Conservation (phyloP, 2,797 vertebrate species). For the Ceryle rudis region DNA sequence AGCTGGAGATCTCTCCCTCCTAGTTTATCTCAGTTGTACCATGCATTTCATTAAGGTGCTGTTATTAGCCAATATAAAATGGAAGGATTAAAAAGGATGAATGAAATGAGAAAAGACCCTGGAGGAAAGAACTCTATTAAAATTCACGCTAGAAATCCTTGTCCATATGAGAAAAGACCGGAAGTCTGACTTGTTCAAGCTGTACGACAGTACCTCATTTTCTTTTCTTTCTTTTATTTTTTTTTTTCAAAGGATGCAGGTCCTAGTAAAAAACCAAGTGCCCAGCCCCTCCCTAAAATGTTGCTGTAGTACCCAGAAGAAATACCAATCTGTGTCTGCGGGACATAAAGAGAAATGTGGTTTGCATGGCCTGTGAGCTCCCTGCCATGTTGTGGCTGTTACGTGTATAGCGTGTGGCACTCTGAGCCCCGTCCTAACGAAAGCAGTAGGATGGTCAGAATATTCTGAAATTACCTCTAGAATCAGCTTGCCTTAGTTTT, state of each 20-base stretch:
- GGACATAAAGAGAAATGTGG: not conserved
- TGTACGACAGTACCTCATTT: not conserved
- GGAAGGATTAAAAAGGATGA: slow-evolving; percentile 46
- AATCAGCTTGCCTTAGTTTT: not conserved
- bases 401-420: slow-evolving; percentile 35
- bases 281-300: not conserved
- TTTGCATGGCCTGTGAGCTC: not conserved
- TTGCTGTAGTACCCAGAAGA: not conserved
- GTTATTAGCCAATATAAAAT: not conserved
- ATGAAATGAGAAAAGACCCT: slow-evolving; percentile 15
- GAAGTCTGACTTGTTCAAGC: not conserved
- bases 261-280: not conserved
- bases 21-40: slow-evolving; percentile 46
- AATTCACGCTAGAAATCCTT: not conserved
- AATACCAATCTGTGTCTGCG: not conserved
- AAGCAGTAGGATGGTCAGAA: not conserved
- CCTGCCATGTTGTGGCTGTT: slow-evolving; percentile 21
- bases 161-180: not conserved
- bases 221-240: not conserved
- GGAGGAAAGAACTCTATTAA: slow-evolving; percentile 21
- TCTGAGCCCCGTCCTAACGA: not conserved
- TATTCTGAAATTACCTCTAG: not conserved
- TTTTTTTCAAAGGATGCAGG: not conserved
- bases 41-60: slow-evolving; percentile 33
- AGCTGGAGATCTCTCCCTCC: slow-evolving; percentile 10